Evolutionary conservation across 2,888 invertebrate species (phyloP).

Genomic region (Sphecodes monilicornis): DNA sequence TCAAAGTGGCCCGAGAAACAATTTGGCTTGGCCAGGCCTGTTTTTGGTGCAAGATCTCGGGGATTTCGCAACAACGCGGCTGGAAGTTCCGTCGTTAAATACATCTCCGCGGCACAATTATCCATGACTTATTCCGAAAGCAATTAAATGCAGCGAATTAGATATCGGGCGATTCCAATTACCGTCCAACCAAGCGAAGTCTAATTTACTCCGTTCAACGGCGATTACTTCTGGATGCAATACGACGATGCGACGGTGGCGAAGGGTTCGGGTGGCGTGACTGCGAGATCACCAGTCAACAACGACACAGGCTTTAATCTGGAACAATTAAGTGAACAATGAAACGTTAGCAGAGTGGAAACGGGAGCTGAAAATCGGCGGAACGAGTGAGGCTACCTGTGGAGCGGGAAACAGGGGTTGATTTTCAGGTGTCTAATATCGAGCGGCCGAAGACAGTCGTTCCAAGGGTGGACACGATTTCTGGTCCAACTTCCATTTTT

Average conservation of each 20-base stretch:
- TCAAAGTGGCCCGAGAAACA: no score
- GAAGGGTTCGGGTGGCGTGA: background rate
- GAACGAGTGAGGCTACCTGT: conserved; percentile 16
- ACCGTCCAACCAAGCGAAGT: background rate
- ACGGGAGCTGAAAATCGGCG: conserved; percentile 28
- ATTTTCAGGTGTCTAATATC: conserved; percentile 22
- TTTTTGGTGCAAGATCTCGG: background rate
- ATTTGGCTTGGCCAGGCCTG: no score
- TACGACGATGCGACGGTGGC: background rate
- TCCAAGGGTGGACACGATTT: conserved; percentile 26
- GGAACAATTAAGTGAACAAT: conserved; percentile 39
- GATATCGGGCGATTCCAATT: background rate
- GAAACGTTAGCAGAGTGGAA: conserved; percentile 4
- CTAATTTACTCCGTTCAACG: background rate
- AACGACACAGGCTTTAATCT: conserved; percentile 23
- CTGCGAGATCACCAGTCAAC: conserved; percentile 3
- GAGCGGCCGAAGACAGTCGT: background rate
- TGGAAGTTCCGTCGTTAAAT: background rate
- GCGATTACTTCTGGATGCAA: conserved; percentile 10
- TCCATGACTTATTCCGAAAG: background rate
- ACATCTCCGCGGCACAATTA: background rate
- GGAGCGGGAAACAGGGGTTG: conserved; percentile 7
- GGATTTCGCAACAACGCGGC: background rate
- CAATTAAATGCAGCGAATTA: conserved; percentile 1
- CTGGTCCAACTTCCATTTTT: no score